Evolutionary conservation across 2,113 vertebrate genomes (phyloP).

Genomic region (Cygnus atratus): DNA sequence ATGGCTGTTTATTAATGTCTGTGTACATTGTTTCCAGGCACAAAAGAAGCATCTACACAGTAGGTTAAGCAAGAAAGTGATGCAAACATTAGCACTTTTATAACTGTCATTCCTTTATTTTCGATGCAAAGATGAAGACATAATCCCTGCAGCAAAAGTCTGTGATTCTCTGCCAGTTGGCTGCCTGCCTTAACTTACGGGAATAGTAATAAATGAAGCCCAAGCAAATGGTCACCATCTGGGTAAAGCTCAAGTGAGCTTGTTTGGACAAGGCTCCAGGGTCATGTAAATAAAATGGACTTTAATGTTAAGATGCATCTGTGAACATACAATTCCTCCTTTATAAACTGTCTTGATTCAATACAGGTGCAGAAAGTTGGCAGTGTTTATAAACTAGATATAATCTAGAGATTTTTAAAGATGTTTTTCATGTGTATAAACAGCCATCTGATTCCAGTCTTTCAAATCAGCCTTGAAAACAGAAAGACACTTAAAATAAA

Average conservation of each 20-base stretch:
- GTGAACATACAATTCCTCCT: constrained; percentile 16
- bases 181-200: constrained; percentile 61
- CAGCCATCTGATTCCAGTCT: neutral
- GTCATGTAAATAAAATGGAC: constrained; percentile 73
- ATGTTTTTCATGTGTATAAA: neutral
- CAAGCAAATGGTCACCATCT: constrained; percentile 86
- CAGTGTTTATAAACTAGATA: neutral
- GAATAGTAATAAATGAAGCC: constrained; percentile 73
- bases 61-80: constrained; percentile 26
- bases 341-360: neutral
- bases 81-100: neutral
- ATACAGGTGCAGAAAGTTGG: constrained; percentile 36
- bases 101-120: constrained; percentile 34
- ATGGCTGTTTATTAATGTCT: neutral
- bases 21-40: neutral
- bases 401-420: neutral
- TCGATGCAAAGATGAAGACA: constrained; percentile 35
- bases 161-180: constrained; percentile 67
- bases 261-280: constrained; percentile 77
- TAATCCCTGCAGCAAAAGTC: constrained; percentile 31
- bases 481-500: neutral
- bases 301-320: constrained; percentile 71
- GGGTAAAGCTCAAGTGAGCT: constrained; percentile 77
- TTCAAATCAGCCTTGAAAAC: neutral
- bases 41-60: neutral